These are phyloP conservation scores for Augochlora pura DNA, from an alignment of 1,140 invertebrate species.

Conservation along the genomic window DNA sequence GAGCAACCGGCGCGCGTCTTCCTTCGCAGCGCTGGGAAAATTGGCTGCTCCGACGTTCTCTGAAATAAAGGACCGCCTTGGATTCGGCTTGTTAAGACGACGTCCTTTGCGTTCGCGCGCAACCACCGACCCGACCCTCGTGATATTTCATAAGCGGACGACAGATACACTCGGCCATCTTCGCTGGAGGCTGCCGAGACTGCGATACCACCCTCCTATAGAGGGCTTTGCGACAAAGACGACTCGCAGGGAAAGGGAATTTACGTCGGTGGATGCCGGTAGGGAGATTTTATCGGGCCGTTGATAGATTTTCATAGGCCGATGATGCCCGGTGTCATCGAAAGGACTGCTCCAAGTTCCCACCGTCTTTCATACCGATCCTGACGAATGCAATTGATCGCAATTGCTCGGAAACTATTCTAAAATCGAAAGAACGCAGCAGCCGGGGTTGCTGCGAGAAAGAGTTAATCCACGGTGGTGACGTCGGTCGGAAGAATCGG, in stretches of 20 bases:
- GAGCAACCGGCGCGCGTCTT: constrained; percentile 41
- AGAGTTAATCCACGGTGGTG: constrained; percentile 30
- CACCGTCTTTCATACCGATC: too few species aligned
- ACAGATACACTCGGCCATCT: constrained; percentile 7
- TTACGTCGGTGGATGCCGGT: too few species aligned
- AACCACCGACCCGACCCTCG: constrained; percentile 54
- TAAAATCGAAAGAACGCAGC: too few species aligned
- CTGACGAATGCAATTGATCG: too few species aligned
- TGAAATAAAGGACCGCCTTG: constrained; percentile 54
- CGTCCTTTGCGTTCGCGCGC: constrained; percentile 46
- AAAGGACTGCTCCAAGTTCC: too few species aligned
- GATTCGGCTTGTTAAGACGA: constrained; percentile 61
- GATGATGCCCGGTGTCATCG: too few species aligned
- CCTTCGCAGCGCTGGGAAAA: constrained; percentile 31
- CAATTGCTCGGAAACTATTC: too few species aligned
- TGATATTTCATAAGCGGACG: constrained; percentile 65
- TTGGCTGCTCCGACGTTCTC: constrained; percentile 26
- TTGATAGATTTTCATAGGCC: too few species aligned
- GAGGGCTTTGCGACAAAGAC: not conserved
- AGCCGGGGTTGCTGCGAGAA: not conserved
- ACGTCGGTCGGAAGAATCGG: constrained; percentile 41
- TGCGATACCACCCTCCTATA: not conserved
- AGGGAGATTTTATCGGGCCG: too few species aligned
- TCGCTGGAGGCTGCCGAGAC: not conserved
- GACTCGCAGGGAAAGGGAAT: too few species aligned